Evolutionary conservation across 2,113 vertebrate genomes (phyloP).

Genomic region (Fulmarus glacialis): DNA sequence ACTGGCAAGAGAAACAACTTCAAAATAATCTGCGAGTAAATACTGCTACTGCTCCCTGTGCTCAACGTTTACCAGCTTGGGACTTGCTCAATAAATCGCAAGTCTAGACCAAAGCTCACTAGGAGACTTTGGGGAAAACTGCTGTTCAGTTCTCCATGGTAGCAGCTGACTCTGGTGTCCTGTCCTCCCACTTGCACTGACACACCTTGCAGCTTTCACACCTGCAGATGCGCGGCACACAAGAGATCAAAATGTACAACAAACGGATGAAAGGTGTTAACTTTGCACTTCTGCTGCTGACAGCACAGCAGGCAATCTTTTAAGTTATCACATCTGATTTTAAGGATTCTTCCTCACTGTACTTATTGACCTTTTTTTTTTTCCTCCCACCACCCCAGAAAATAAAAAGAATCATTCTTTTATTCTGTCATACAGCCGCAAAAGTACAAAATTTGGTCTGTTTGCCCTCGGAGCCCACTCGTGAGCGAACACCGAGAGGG

Average conservation of each 20-base stretch:
- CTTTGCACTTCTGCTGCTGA: background rate
- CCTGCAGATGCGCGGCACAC: fast-evolving
- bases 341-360: background rate
- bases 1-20: background rate
- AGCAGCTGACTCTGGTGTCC: background rate
- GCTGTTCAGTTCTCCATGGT: background rate
- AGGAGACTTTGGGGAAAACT: background rate
- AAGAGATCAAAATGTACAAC: fast-evolving
- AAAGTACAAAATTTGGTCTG: background rate
- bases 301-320: background rate
- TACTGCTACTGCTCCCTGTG: background rate
- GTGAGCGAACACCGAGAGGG: fast-evolving
- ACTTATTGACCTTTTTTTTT: fast-evolving
- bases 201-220: background rate
- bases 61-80: background rate
- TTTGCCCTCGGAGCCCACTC: background rate
- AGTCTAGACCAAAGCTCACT: background rate
- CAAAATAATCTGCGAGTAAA: background rate
- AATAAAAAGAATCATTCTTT: background rate
- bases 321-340: too few species aligned
- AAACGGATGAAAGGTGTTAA: fast-evolving
- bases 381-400: fast-evolving
- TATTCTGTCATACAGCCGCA: background rate
- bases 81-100: background rate
- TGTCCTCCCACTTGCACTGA: background rate